Conservation (phyloP, 2,113 vertebrate genomes). For the Sebastes fasciatus region DNA sequence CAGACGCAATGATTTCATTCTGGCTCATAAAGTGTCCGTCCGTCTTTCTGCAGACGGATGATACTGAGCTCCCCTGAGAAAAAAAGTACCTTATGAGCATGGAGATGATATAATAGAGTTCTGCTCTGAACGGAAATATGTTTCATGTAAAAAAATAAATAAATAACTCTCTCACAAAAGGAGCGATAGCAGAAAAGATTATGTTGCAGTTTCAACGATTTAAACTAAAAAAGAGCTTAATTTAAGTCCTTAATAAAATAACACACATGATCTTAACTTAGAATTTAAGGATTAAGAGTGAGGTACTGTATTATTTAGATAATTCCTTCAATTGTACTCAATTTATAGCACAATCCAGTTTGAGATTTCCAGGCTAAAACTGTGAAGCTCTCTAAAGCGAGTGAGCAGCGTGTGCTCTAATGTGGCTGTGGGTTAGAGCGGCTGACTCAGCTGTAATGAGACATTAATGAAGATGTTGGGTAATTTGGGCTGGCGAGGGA, state of each 20-base stretch:
- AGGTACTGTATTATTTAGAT: neutral
- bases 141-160: neutral
- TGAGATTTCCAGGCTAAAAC: neutral
- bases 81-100: slow-evolving; percentile 3
- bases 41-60: slow-evolving; percentile 24
- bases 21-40: neutral
- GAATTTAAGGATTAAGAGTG: neutral
- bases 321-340: neutral
- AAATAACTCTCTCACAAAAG: neutral
- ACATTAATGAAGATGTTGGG: slow-evolving; percentile 77
- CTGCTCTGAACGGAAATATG: neutral
- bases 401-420: slow-evolving; percentile 40
- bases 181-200: neutral
- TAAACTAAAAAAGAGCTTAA: neutral
- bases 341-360: neutral
- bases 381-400: slow-evolving; percentile 8
- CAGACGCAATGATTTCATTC: slow-evolving; percentile 26
- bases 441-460: slow-evolving; percentile 76
- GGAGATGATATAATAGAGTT: neutral
- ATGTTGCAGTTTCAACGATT: neutral
- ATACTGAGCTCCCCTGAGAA: slow-evolving; percentile 9
- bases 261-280: neutral
- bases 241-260: neutral
- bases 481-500: slow-evolving; percentile 67
- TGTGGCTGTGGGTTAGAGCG: slow-evolving; percentile 53